Conservation (phyloP, 2,113 vertebrate species). For the Polypterus senegalus region DNA sequence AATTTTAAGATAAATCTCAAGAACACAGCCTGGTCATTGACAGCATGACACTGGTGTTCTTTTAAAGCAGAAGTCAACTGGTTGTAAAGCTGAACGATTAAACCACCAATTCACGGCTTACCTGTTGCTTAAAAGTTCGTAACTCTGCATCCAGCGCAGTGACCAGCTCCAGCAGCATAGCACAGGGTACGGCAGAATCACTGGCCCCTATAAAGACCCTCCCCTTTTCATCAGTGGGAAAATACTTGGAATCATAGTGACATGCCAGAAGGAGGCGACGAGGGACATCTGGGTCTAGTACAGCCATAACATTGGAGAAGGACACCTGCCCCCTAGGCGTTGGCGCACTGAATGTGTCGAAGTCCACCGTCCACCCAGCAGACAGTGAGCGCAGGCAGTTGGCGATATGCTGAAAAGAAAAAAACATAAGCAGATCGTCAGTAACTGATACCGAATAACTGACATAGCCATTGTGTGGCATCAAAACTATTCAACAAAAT, state of each 20-base stretch:
- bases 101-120: slow-evolving; percentile 15
- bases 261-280: slow-evolving; percentile 64
- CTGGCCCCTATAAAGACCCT: slow-evolving; percentile 66
- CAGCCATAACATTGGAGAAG: slow-evolving; percentile 73
- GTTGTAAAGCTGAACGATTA: too few relatives aligned
- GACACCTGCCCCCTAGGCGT: slow-evolving; percentile 58
- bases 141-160: slow-evolving; percentile 56
- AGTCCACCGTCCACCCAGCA: slow-evolving; percentile 63
- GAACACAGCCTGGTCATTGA: too few relatives aligned
- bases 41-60: too few relatives aligned
- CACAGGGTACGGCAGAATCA: slow-evolving; percentile 74
- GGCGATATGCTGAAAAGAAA: slow-evolving; percentile 55
- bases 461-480: too few relatives aligned
- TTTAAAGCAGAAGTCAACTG: too few relatives aligned
- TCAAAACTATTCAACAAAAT: not conserved
- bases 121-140: slow-evolving; percentile 49
- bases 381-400: slow-evolving; percentile 43
- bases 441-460: too few relatives aligned
- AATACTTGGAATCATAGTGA: slow-evolving; percentile 75
- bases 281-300: slow-evolving; percentile 51
- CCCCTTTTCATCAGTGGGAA: slow-evolving; percentile 35
- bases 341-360: slow-evolving; percentile 57
- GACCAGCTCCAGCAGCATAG: slow-evolving; percentile 65
- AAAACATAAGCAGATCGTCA: slow-evolving; percentile 3
- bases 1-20: too few relatives aligned